Evolutionary conservation across 1,140 invertebrate species (phyloP), one percentile per base, ranked within the genome.

Genomic region (Lanistes nyassanus): DNA sequence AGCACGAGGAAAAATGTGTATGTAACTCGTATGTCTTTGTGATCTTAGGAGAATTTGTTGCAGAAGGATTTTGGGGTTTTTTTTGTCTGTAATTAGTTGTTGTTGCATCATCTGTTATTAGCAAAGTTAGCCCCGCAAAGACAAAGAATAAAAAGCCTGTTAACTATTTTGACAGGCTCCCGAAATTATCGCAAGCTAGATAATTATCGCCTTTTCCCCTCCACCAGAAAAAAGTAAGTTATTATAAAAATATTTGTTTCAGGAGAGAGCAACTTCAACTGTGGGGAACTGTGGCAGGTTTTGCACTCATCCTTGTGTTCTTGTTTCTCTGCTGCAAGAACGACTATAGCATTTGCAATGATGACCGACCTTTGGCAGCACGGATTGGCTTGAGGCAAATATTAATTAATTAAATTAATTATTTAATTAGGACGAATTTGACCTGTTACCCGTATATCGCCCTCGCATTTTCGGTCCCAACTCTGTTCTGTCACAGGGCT

Each of bases 241-340:
- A 1, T 47, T 47, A 47, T 0, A 1, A 47, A 3, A 47, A 16
- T 13, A 47, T 47, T 47, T 19, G 42, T 72, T 73, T 23, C 62
- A 81, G 80, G 62, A 74, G 53, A 29, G 80, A 81, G 71, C 80
- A 81, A 67, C 72, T 79, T 19, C 79, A 79, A 60, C 66, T 81
- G 29, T 81, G 80, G 80, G 80, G 80, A 1, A 72, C 68, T 5
- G 74, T 80, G 23, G 68, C 71, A 5, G 80, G 62, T 4, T 23
- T 81, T 7, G 53, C 74, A 13, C 16, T 75, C 4, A 3, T 75
- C 37, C 51, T 78, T 11, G 72, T 26, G 0, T 42, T 72, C 58
- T 53, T 65, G 4, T 81, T 80, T 51, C n/a, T 80, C 26, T 81
- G 78, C 65, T 76, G 76, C 56, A 80, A 80, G 78, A 78, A 76